A percentile compares a stretch with the other conserved stretches of the same genome.
These are phyloP conservation scores for Excalfactoria chinensis DNA, from an alignment of 2,113 vertebrate species.

Conservation along the genomic window DNA sequence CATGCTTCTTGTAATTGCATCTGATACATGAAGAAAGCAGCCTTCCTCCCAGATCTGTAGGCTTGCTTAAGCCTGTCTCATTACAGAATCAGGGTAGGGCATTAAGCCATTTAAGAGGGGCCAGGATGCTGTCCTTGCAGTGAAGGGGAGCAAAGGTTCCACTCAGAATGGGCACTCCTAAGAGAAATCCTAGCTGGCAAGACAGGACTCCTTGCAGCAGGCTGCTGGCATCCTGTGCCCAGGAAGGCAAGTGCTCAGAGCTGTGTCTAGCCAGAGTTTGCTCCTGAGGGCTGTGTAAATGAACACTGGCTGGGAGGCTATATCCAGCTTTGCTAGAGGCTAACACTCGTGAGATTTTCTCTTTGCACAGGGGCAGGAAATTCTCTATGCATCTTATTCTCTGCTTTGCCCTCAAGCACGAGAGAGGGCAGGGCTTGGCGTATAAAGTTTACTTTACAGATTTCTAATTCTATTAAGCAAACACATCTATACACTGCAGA, in stretches of 20 bases:
- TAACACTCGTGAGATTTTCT: background rate
- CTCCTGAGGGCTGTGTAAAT: background rate
- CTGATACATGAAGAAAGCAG: background rate
- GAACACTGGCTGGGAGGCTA: background rate
- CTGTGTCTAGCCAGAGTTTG: background rate
- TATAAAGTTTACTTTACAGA: conserved; percentile 21
- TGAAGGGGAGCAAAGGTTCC: background rate
- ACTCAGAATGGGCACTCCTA: background rate
- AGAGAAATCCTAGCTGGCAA: background rate
- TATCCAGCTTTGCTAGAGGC: background rate
- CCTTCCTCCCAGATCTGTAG: background rate
- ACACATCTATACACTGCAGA: background rate
- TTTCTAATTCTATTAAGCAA: conserved; percentile 52
- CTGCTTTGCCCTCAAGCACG: background rate
- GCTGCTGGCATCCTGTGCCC: background rate
- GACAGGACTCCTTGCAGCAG: background rate
- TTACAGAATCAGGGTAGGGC: background rate
- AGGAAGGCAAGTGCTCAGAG: background rate
- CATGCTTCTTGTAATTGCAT: background rate
- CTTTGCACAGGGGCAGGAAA: conserved; percentile 2
- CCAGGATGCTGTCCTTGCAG: background rate
- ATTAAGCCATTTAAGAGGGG: background rate
- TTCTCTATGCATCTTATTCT: background rate
- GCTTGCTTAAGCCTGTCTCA: conserved; percentile 17
- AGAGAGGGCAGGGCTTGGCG: background rate